Conservation (phyloP, 2,113 vertebrate species). For the Parotia lawesii region DNA sequence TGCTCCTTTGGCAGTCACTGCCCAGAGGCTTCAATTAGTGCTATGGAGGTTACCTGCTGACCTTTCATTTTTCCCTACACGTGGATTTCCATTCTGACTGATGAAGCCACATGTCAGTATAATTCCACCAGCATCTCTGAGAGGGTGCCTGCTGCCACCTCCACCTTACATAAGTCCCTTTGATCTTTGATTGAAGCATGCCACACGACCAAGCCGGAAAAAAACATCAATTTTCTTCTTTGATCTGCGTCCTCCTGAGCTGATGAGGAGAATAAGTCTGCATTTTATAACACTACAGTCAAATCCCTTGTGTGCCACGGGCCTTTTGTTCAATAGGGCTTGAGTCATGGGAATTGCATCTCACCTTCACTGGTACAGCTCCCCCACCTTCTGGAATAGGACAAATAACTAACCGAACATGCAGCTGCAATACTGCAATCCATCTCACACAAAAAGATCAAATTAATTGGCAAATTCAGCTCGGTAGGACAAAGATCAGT, state of each 20-base stretch:
- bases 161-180: neutral
- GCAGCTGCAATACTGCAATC: neutral
- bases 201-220: neutral
- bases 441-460: neutral
- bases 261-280: neutral
- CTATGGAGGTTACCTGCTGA: neutral
- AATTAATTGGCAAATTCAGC: neutral
- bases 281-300: neutral
- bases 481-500: neutral
- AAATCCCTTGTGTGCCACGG: neutral
- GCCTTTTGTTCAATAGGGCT: neutral
- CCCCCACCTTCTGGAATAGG: neutral
- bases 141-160: neutral
- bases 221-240: neutral
- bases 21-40: constrained; percentile 37
- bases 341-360: neutral
- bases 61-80: neutral
- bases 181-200: constrained; percentile 16
- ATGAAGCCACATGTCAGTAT: neutral
- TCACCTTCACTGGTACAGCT: neutral
- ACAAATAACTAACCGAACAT: neutral
- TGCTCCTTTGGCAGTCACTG: neutral
- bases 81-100: constrained; percentile 12
- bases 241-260: neutral
- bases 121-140: neutral